phyloP scores from a whole-genome alignment of 2,888 invertebrate species.

The Cantharis flavilabris region DNA sequence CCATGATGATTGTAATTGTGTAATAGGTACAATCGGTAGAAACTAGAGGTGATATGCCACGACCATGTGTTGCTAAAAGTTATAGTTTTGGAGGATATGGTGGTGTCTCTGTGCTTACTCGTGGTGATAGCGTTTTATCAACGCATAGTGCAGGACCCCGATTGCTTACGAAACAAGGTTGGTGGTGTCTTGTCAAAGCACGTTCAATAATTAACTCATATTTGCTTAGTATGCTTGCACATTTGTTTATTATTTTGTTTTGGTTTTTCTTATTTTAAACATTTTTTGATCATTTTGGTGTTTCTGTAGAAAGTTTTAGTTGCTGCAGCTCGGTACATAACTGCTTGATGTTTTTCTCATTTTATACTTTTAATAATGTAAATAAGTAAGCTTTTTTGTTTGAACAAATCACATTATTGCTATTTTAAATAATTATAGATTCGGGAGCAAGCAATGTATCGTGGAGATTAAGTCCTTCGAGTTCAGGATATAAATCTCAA shows the following conservation, averaged over 20 bases:
- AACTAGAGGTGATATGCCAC: slow-evolving; percentile 50
- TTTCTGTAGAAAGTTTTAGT: slow-evolving; percentile 5
- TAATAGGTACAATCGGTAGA: slow-evolving; percentile 64
- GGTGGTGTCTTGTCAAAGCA: slow-evolving; percentile 9
- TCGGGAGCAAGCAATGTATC: slow-evolving; percentile 63
- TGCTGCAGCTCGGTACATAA: slow-evolving; percentile 3
- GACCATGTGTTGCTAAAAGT: slow-evolving; percentile 74
- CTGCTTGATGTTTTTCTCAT: not conserved
- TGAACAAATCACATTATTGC: not conserved
- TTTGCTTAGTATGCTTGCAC: not conserved
- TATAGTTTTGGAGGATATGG: slow-evolving; percentile 89
- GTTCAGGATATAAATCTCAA: slow-evolving; percentile 77
- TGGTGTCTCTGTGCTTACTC: slow-evolving; percentile 57
- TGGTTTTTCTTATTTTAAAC: not conserved
- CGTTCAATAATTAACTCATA: not conserved
- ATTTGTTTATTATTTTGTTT: not conserved
- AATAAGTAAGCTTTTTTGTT: not conserved
- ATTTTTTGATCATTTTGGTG: not conserved
- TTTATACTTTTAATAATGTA: not conserved
- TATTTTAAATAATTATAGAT: slow-evolving; percentile 50
- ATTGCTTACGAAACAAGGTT: slow-evolving; percentile 79
- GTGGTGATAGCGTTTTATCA: slow-evolving; percentile 69
- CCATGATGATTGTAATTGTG: slow-evolving; percentile 1
- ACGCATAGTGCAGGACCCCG: slow-evolving; percentile 67
- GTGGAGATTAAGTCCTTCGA: slow-evolving; percentile 74